phyloP scores from a whole-genome alignment of 2,888 invertebrate genomes.

The Watsonalla binaria region DNA sequence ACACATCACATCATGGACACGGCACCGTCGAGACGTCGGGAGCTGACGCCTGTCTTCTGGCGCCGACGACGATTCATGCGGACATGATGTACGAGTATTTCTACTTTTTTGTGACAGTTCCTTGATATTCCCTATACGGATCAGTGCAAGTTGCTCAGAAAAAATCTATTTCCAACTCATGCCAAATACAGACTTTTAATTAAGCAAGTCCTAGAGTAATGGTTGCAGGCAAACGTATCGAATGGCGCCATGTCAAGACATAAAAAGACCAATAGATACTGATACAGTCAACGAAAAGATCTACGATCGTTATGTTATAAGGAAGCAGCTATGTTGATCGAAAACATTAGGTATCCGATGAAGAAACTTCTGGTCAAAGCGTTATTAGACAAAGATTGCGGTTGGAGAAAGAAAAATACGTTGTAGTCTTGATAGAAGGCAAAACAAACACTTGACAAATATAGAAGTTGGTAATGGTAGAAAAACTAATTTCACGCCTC shows the following conservation, averaged over 20 bases:
- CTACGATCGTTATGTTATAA: too few relatives aligned
- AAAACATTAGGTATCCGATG: too few relatives aligned
- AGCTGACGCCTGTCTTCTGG: constrained; percentile 29
- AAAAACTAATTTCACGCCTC: too few relatives aligned
- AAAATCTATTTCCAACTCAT: neutral
- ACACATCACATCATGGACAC: constrained; percentile 52
- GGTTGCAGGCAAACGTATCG: neutral
- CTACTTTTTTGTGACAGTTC: constrained; percentile 6
- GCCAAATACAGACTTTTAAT: neutral
- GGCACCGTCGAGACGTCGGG: constrained; percentile 29
- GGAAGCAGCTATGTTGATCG: too few relatives aligned
- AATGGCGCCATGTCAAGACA: neutral
- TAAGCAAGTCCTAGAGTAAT: neutral
- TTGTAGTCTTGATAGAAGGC: too few relatives aligned
- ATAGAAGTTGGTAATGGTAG: too few relatives aligned
- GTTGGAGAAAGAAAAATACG: too few relatives aligned
- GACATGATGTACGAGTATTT: constrained; percentile 23
- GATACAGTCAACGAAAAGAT: neutral
- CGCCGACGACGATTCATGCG: constrained; percentile 27
- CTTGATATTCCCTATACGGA: neutral
- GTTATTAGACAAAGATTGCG: too few relatives aligned
- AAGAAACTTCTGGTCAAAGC: too few relatives aligned
- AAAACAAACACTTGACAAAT: too few relatives aligned
- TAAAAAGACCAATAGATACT: neutral
- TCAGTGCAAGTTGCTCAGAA: neutral